A percentile compares a stretch with the other conserved stretches of the same genome.
Conservation (phyloP, 2,797 vertebrate species). For the Paratrypauchen microcephalus region DNA sequence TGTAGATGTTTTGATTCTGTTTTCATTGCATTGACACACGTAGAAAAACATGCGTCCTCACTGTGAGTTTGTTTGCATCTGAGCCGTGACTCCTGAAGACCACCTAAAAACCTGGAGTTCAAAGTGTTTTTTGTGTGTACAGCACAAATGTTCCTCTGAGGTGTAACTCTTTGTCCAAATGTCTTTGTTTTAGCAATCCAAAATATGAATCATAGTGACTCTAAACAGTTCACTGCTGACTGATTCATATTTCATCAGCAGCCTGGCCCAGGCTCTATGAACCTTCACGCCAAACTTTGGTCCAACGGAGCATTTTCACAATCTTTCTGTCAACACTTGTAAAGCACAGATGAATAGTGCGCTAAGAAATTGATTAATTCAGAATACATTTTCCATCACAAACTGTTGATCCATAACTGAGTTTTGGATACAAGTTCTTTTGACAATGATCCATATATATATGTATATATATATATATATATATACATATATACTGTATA, state of each 20-base stretch:
- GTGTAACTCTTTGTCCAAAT: slow-evolving; percentile 17
- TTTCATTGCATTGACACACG: too few relatives aligned
- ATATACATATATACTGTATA: background rate
- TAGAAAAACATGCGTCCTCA: too few relatives aligned
- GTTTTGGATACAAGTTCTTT: background rate
- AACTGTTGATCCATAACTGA: slow-evolving; percentile 15
- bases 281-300: slow-evolving; percentile 32
- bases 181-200: slow-evolving; percentile 27
- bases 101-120: too few relatives aligned
- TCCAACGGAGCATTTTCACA: slow-evolving; percentile 47
- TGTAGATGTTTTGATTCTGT: too few relatives aligned
- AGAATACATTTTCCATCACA: slow-evolving; percentile 27
- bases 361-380: slow-evolving; percentile 36
- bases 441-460: background rate
- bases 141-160: slow-evolving; percentile 2
- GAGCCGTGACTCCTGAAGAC: too few relatives aligned
- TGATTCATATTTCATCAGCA: slow-evolving; percentile 54
- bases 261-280: slow-evolving; percentile 27
- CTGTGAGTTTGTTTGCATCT: too few relatives aligned
- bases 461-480: background rate
- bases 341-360: slow-evolving; percentile 37
- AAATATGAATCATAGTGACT: slow-evolving; percentile 47
- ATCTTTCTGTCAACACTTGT: slow-evolving; percentile 50
- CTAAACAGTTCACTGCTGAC: slow-evolving; percentile 47
- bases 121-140: background rate